Conservation (phyloP, 2,113 vertebrate species). For the Phylloscopus trochiloides region DNA sequence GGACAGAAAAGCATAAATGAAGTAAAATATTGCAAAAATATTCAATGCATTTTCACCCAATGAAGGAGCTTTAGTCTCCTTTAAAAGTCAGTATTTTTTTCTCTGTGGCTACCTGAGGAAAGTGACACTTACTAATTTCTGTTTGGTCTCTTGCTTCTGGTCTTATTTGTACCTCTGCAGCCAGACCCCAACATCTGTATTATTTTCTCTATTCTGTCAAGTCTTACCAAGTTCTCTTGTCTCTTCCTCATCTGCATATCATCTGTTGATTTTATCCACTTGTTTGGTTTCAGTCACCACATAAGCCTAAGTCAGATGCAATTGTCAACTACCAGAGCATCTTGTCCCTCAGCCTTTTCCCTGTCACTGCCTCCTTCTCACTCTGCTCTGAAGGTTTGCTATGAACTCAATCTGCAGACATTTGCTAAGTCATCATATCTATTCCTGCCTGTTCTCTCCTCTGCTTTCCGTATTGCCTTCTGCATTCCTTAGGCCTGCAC, state of each 20-base stretch:
- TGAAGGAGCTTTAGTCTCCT: not conserved
- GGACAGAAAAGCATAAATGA: not conserved
- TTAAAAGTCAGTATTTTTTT: not conserved
- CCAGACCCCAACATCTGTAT: not conserved
- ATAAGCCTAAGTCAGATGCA: not conserved
- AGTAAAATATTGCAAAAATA: not conserved
- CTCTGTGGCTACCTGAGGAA: not conserved
- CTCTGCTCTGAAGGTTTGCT: not conserved
- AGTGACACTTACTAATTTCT: not conserved
- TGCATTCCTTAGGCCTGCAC: not conserved
- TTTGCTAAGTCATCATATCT: not conserved
- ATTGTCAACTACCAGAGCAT: not conserved
- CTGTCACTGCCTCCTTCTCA: not conserved
- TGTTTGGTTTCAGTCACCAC: not conserved
- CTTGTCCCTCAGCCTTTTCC: not conserved
- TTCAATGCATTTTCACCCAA: not conserved
- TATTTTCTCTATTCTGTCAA: not conserved
- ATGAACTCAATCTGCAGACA: not conserved
- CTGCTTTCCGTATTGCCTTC: not conserved
- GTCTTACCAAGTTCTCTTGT: not conserved
- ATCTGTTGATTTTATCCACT: not conserved
- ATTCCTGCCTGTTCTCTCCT: not conserved
- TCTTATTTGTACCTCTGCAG: not conserved
- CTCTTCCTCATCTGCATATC: not conserved
- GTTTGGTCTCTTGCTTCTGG: not conserved